Percentiles rank a stretch among this genome's conserved stretches.
Conservation (phyloP, 2,797 vertebrate genomes). For the Helicolenus hilgendorfi region DNA sequence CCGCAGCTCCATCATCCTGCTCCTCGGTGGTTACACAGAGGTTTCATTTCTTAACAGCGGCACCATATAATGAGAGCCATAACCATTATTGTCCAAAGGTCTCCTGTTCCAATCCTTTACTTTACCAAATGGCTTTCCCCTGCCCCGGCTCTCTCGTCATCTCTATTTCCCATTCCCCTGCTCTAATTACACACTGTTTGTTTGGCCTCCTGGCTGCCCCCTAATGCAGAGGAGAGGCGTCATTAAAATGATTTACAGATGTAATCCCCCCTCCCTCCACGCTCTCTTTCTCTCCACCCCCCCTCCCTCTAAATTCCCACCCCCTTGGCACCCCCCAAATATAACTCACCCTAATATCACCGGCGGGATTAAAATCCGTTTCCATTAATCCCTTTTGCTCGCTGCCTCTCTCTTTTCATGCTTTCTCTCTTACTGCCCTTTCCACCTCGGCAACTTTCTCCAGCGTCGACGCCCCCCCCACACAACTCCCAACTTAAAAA, state of each 20-base stretch:
- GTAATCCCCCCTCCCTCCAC: constrained; percentile 59
- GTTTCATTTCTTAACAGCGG: constrained; percentile 70
- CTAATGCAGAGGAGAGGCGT: constrained; percentile 78
- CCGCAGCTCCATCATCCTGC: constrained; percentile 50
- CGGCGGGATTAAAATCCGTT: constrained; percentile 75
- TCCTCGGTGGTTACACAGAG: constrained; percentile 41
- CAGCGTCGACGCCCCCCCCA: not conserved
- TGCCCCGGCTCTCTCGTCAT: constrained; percentile 54
- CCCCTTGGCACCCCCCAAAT: constrained; percentile 56
- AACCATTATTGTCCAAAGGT: constrained; percentile 82
- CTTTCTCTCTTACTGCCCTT: constrained; percentile 55
- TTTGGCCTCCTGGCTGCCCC: constrained; percentile 83
- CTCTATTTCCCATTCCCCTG: constrained; percentile 73
- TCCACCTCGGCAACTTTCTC: constrained; percentile 53
- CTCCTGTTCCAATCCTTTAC: constrained; percentile 78
- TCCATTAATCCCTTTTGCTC: constrained; percentile 72
- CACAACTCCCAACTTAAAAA: constrained; percentile 44
- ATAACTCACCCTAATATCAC: constrained; percentile 78
- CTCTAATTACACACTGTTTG: constrained; percentile 87
- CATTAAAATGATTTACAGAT: constrained; percentile 87
- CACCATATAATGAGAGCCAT: constrained; percentile 80
- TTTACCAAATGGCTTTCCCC: constrained; percentile 82
- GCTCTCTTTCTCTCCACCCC: not conserved
- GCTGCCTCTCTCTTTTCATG: constrained; percentile 34
- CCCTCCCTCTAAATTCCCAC: constrained; percentile 29